A percentile compares a stretch with the other conserved stretches of the same genome.
These are phyloP conservation scores for Himalopsyche japonica DNA, from an alignment of 2,888 invertebrate genomes.

Conservation along the genomic window DNA sequence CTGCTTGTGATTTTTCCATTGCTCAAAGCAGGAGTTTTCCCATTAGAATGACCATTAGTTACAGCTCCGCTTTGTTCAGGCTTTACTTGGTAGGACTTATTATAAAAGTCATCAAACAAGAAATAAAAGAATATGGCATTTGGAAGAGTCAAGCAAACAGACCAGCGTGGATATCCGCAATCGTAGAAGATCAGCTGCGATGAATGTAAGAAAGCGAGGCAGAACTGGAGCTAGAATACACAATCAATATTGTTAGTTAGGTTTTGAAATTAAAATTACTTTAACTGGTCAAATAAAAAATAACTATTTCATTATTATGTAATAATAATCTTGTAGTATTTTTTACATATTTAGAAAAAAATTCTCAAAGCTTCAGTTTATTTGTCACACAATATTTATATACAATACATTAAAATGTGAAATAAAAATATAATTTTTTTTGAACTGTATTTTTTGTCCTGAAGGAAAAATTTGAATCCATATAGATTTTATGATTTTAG, in stretches of 20 bases:
- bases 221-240: slow-evolving; percentile 81
- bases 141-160: slow-evolving; percentile 80
- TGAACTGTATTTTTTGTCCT: too few species aligned
- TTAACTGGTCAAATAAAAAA: too few species aligned
- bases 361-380: too few species aligned
- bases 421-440: too few species aligned
- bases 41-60: slow-evolving; percentile 44
- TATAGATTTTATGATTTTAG: too few species aligned
- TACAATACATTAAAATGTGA: too few species aligned
- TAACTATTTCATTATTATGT: too few species aligned
- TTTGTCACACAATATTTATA: too few species aligned
- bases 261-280: neutral
- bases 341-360: too few species aligned
- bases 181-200: slow-evolving; percentile 82
- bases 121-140: slow-evolving; percentile 93
- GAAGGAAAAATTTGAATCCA: too few species aligned
- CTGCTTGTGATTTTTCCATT: slow-evolving; percentile 42
- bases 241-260: too few species aligned
- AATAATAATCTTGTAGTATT: too few species aligned
- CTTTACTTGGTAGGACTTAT: slow-evolving; percentile 68
- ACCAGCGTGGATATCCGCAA: slow-evolving; percentile 87
- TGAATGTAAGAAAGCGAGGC: slow-evolving; percentile 83
- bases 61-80: slow-evolving; percentile 45
- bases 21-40: slow-evolving; percentile 42
- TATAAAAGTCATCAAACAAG: slow-evolving; percentile 90